Percentiles rank a stretch among this genome's conserved stretches.
phyloP scores from a whole-genome alignment of 2,797 vertebrate genomes.

The Pantherophis alleghaniensis region DNA sequence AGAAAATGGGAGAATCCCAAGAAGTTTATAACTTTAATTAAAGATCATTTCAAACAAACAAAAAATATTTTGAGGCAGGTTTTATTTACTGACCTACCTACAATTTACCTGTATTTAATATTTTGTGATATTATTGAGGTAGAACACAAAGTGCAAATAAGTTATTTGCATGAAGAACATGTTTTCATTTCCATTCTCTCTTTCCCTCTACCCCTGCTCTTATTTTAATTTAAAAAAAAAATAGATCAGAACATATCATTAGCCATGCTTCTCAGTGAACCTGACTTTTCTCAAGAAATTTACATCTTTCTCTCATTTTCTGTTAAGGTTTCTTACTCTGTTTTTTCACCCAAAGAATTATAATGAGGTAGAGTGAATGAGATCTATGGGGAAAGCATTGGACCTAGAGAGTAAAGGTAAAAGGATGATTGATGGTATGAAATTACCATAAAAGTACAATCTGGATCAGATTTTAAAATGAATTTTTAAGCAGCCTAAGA shows the following conservation, averaged over 20 bases:
- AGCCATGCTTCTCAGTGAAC: conserved; percentile 74
- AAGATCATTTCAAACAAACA: conserved; percentile 33
- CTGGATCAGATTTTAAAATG: conserved; percentile 99
- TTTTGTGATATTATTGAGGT: conserved; percentile 46
- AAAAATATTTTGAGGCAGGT: neutral
- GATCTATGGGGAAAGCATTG: conserved; percentile 91
- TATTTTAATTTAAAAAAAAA: conserved; percentile 67
- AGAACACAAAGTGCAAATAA: conserved; percentile 59
- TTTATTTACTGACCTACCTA: conserved; percentile 23
- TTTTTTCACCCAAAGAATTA: conserved; percentile 96
- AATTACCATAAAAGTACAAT: conserved; percentile 99
- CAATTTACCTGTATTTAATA: conserved; percentile 37
- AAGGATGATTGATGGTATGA: conserved; percentile 93
- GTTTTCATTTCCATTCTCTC: conserved; percentile 67
- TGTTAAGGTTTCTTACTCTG: conserved; percentile 78
- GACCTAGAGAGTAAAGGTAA: conserved; percentile 96
- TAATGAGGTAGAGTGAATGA: conserved; percentile 94
- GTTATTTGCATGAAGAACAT: conserved; percentile 66
- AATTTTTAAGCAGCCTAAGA: conserved; percentile 99
- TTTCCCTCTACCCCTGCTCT: conserved; percentile 54
- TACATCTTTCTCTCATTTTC: conserved; percentile 96
- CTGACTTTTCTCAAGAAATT: conserved; percentile 89
- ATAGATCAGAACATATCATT: conserved; percentile 90
- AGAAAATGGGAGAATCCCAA: neutral
- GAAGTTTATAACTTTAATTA: conserved; percentile 37